A percentile compares a stretch with the other conserved stretches of the same genome.
Conservation (phyloP, 2,888 invertebrate species). For the Spialia ferax region DNA sequence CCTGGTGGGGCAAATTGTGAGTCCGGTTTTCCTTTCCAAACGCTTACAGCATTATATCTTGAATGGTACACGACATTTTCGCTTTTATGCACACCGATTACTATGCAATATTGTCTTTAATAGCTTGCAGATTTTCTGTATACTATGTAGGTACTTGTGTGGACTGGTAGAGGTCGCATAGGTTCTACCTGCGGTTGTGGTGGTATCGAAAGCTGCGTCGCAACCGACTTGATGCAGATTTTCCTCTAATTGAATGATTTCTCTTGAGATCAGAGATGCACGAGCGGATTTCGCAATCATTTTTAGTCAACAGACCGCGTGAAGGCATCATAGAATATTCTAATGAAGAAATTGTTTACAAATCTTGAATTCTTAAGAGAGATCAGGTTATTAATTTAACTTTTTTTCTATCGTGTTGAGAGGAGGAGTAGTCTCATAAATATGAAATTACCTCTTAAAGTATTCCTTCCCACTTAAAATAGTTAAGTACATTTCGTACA, state of each 20-base stretch:
- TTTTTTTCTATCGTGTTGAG: background rate
- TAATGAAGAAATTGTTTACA: background rate
- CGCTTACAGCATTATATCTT: constrained; percentile 37
- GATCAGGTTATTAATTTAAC: background rate
- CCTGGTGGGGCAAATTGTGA: constrained; percentile 76
- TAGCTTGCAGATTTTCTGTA: constrained; percentile 31
- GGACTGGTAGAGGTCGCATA: constrained; percentile 42
- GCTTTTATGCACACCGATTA: constrained; percentile 39
- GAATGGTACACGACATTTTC: constrained; percentile 42
- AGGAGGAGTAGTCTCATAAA: background rate
- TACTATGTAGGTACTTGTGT: constrained; percentile 38
- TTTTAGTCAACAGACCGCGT: background rate
- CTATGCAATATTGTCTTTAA: constrained; percentile 30
- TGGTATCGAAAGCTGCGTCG: constrained; percentile 43
- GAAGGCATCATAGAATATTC: background rate
- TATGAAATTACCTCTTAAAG: too few relatives aligned
- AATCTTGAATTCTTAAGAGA: background rate
- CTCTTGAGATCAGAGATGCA: constrained; percentile 18
- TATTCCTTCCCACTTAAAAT: background rate
- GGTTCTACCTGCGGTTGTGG: constrained; percentile 41
- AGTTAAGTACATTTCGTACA: background rate
- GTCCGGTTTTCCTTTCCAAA: constrained; percentile 66
- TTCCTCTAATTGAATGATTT: constrained; percentile 41
- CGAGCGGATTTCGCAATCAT: constrained; percentile 1
- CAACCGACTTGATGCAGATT: constrained; percentile 42